Conservation (phyloP, 2,113 vertebrate species). For the Tringa solitaria region DNA sequence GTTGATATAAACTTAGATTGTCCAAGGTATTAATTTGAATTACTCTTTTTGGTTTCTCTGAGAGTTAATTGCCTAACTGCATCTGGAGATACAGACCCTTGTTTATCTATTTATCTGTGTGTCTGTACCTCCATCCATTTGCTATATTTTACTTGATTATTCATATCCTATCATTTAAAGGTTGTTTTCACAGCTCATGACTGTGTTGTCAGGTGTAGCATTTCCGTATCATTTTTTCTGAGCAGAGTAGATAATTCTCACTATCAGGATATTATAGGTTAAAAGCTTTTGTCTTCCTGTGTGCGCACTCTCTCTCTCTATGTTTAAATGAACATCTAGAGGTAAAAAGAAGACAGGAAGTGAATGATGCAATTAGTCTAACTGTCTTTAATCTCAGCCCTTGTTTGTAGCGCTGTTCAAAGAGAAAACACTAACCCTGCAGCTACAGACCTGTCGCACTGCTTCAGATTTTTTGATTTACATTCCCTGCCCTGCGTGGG, state of each 20-base stretch:
- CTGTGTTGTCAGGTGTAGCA: neutral
- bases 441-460: neutral
- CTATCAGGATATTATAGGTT: neutral
- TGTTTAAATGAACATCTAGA: neutral
- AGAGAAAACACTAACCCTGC: neutral
- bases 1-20: neutral
- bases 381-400: neutral
- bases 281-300: neutral
- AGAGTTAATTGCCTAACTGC: neutral
- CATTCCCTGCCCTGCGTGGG: neutral
- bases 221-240: neutral
- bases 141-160: neutral
- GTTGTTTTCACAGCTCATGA: neutral
- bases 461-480: neutral
- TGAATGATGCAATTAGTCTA: neutral
- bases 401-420: neutral
- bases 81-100: neutral
- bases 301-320: accelerated
- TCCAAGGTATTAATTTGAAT: neutral
- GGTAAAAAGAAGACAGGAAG: neutral
- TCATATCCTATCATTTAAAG: neutral
- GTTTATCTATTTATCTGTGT: neutral
- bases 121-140: neutral
- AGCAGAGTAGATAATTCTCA: neutral
- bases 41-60: neutral